phyloP scores from a whole-genome alignment of 2,797 vertebrate genomes.

The Podarcis siculus region DNA sequence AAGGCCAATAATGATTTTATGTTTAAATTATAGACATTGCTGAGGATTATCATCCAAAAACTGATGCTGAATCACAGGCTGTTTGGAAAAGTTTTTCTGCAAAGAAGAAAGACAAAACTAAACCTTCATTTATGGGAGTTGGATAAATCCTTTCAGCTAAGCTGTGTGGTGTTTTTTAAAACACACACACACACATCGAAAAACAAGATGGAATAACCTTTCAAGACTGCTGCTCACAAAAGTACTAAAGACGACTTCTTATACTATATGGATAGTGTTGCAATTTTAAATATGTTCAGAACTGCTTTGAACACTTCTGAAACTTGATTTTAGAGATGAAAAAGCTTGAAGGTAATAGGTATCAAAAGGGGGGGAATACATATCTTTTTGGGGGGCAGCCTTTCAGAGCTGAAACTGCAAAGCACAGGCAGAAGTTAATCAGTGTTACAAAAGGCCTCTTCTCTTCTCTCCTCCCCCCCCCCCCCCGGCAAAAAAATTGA shows the following conservation, averaged over 20 bases:
- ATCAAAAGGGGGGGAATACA: background rate
- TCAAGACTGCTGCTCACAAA: conserved; percentile 7
- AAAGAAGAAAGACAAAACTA: conserved; percentile 18
- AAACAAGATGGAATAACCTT: conserved; percentile 15
- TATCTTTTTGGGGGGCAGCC: background rate
- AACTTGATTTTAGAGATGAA: background rate
- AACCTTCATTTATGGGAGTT: conserved; percentile 39
- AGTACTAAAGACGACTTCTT: background rate
- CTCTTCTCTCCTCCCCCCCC: no score
- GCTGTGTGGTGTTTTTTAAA: background rate
- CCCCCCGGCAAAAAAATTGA: background rate
- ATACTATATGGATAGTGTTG: background rate
- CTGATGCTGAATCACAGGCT: conserved; percentile 28
- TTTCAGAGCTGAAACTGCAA: background rate
- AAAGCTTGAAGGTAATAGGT: background rate
- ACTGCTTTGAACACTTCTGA: background rate
- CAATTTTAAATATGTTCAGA: background rate
- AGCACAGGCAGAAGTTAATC: background rate
- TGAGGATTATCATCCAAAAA: conserved; percentile 40
- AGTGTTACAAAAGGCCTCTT: background rate
- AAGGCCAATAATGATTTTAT: background rate
- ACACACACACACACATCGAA: background rate
- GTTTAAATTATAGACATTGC: conserved; percentile 50
- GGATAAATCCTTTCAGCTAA: background rate
- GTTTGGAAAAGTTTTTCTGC: conserved; percentile 28